Evolutionary conservation across 2,888 invertebrate genomes (phyloP).

Genomic region (Argyra leucocephala): DNA sequence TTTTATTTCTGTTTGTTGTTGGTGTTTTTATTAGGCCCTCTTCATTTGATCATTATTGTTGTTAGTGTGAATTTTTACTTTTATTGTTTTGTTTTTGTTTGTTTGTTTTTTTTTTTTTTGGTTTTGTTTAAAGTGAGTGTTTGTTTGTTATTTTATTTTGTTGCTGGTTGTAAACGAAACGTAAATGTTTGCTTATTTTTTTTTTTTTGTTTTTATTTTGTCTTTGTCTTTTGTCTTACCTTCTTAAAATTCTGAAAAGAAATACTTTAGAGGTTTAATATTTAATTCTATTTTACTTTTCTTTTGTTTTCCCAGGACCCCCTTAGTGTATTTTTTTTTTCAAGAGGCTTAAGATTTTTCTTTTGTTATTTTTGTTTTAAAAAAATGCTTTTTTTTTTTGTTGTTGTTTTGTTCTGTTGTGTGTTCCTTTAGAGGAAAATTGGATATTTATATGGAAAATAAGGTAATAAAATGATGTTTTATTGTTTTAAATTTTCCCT

Average conservation of each 20-base stretch:
- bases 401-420: not conserved
- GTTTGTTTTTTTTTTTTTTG: not conserved
- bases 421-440: not conserved
- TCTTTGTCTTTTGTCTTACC: not conserved
- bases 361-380: not conserved
- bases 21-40: not conserved
- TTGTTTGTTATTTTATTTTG: not conserved
- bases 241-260: not conserved
- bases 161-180: not conserved
- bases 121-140: not conserved
- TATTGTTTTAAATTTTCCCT: constrained; percentile 4
- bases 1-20: not conserved
- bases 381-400: not conserved
- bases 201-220: not conserved
- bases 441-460: constrained; percentile 3
- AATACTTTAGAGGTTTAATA: constrained; percentile 6
- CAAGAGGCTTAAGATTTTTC: not conserved
- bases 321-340: not conserved
- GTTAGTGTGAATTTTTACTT: not conserved
- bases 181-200: not conserved
- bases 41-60: not conserved
- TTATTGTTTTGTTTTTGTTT: not conserved
- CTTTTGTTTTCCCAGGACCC: not conserved
- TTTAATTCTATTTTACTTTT: not conserved
- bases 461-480: constrained; percentile 2